Base-by-base conservation (phyloP, 2,113 vertebrate species). In the Ochotona princeps region DNA sequence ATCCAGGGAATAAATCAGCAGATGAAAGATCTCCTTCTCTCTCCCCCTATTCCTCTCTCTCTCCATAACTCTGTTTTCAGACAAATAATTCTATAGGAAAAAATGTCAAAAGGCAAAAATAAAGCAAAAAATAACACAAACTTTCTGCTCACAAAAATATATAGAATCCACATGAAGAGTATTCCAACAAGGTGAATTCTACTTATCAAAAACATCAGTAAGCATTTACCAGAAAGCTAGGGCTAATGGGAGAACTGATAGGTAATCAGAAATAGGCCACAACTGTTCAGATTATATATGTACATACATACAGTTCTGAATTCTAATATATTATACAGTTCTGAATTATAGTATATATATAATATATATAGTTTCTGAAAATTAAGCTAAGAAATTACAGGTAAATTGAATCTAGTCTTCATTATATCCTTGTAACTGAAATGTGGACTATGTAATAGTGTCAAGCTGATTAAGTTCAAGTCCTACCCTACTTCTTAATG, bases 41-140 rank as follows among this genome's bases (percentile, higher is more conserved):
- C 38, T 44, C 38, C 6, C 38, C 6, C 38, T 44, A 6, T 6
- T 44, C 38, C 38, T 44, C 38, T 44, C 38, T 44, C 38, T 44
- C 38, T 44, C 38, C 38, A 44, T 44, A 44, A 44, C 38, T 44
- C 38, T 44, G 38, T 57, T 57, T 57, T 57, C 54, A 57, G 18
- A 57, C 15, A 57, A 57, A 57, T 57, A 57, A 57, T 15, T 44
- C 38, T 44, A 44, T 44, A 44, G 38, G 38, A 44, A 44, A 92
- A 75, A n/a, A 79, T 21, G 15, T 75, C 63, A 89, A 61, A 90
- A 93, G 87, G 57, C 13, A 84, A 65, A 93, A 63, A 95, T 73
- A 86, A 83, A 78, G n/a, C 63, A 21, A 92, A 87, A 87, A 85
- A 83, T 30, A 93, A 93, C 51, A 70, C n/a, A 76, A 94, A 76